Base-by-base conservation (phyloP, 2,888 invertebrate species). In the Uloborus plumipes region DNA sequence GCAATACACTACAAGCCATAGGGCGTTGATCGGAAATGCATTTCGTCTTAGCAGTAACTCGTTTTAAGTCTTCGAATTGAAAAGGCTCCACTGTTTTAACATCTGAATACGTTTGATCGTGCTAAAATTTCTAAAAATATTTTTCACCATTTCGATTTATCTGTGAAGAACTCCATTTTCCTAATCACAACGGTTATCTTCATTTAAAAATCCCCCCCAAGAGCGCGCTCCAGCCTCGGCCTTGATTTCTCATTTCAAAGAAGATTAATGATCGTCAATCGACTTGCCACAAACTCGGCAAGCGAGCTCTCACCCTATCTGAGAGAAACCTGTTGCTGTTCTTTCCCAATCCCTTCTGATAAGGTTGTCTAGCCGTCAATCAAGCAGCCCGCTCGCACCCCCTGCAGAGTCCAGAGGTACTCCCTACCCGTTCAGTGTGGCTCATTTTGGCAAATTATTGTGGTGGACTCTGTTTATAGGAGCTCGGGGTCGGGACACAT, bases 191-290 rank as follows among this genome's bases (percentile, higher is more conserved):
- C 39, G 39, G 7, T 39, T 39, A 39, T 39, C 39, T 39, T 39
- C 39, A 39, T 39, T 39, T 39, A 39, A 39, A 39, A 39, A 11
- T 39, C 62, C 62, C 62, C 62, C 15, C 26, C 39, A 26, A 16
- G 62, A 31, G 62, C 6, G 16, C 16, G 7, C 31, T 62, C 49
- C n/a, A n/a, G 14, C 65, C 50, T 20, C 65, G 31, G 7, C 14
- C 65, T 65, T 65, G 65, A 65, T 66, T 66, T 66, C 66, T 66
- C 66, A 66, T 66, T 66, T 51, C 66, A 49, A 50, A 51, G 66
- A 66, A 51, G 66, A 66, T 66, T 20, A 51, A 66, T 66, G 66
- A 20, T 66, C 16, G 7, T 16, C 16, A 47, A 49, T 47, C 49
- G 65, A 39, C 49, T 20, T 49, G 65, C 66, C 22, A 47, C 47